Percentiles rank a stretch among this genome's conserved stretches.
phyloP scores from a whole-genome alignment of 2,888 invertebrate genomes.

The Tetrapedia diversipes region DNA sequence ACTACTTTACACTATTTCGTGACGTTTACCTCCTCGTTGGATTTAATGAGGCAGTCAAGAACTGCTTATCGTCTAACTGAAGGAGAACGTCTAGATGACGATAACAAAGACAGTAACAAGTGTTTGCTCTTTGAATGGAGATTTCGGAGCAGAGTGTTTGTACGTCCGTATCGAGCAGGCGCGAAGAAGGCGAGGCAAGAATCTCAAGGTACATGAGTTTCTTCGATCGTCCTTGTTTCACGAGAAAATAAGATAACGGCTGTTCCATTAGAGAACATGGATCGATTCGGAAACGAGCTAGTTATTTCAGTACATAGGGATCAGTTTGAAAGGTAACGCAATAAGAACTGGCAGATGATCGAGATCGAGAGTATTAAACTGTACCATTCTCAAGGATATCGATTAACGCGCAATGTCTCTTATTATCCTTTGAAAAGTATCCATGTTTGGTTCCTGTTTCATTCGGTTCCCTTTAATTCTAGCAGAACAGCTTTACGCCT shows the following conservation, averaged over 20 bases:
- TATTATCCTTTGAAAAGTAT: too few species aligned
- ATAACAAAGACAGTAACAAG: slow-evolving; percentile 31
- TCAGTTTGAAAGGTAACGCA: neutral
- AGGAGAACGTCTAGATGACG: slow-evolving; percentile 26
- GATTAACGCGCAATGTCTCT: too few species aligned
- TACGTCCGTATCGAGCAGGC: slow-evolving; percentile 51
- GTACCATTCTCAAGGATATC: neutral
- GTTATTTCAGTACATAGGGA: neutral
- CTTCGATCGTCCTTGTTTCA: slow-evolving; percentile 61
- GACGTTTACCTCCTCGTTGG: neutral
- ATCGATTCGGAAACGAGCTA: slow-evolving; percentile 40
- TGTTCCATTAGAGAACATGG: slow-evolving; percentile 1
- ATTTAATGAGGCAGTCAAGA: slow-evolving; percentile 6
- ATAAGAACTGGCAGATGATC: too few species aligned
- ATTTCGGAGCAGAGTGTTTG: slow-evolving; percentile 41
- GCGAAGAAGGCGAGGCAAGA: slow-evolving; percentile 45
- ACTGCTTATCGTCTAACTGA: slow-evolving; percentile 20
- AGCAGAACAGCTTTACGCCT: neutral
- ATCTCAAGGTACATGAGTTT: slow-evolving; percentile 29
- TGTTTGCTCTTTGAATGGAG: slow-evolving; percentile 35
- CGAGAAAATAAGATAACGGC: slow-evolving; percentile 47
- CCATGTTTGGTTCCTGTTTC: too few species aligned
- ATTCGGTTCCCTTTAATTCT: neutral
- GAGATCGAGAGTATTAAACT: too few species aligned
- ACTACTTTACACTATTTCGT: neutral